These are phyloP conservation scores for Drosophila equinoxialis DNA, from an alignment of 1,140 invertebrate species.

Conservation along the genomic window DNA sequence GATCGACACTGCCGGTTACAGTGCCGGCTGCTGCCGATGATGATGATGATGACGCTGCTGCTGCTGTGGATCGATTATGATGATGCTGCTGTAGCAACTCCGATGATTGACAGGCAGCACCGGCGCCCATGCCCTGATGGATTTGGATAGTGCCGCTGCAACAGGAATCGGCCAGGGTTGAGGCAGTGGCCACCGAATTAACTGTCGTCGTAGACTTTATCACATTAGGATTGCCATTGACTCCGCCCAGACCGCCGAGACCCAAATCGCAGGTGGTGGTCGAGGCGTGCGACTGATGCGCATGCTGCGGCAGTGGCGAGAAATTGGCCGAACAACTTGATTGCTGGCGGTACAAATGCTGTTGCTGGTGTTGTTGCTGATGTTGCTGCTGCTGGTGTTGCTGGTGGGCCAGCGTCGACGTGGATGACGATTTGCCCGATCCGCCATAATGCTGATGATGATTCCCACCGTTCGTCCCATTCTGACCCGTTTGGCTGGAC, in stretches of 20 bases:
- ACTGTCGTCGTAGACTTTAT: slow-evolving; percentile 82
- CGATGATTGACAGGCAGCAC: slow-evolving; percentile 71
- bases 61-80: slow-evolving; percentile 22
- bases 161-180: slow-evolving; percentile 77
- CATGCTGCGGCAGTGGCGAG: slow-evolving; percentile 75
- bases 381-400: slow-evolving; percentile 37
- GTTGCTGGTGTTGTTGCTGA: slow-evolving; percentile 45
- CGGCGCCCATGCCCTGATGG: slow-evolving; percentile 76
- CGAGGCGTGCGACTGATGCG: slow-evolving; percentile 78
- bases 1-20: slow-evolving; percentile 43
- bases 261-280: slow-evolving; percentile 77
- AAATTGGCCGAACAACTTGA: slow-evolving; percentile 80
- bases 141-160: slow-evolving; percentile 79
- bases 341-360: slow-evolving; percentile 74
- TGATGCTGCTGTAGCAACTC: slow-evolving; percentile 57
- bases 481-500: slow-evolving; percentile 72
- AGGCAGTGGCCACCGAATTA: slow-evolving; percentile 79
- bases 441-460: slow-evolving; percentile 34
- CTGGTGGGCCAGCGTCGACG: slow-evolving; percentile 57
- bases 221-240: slow-evolving; percentile 76
- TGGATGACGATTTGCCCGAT: slow-evolving; percentile 49
- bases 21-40: slow-evolving; percentile 38
- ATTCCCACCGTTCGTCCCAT: slow-evolving; percentile 35
- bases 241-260: slow-evolving; percentile 55
- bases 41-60: slow-evolving; percentile 44